Evolutionary conservation across 1,140 invertebrate genomes (phyloP).

Genomic region (Penaeus vannamei): DNA sequence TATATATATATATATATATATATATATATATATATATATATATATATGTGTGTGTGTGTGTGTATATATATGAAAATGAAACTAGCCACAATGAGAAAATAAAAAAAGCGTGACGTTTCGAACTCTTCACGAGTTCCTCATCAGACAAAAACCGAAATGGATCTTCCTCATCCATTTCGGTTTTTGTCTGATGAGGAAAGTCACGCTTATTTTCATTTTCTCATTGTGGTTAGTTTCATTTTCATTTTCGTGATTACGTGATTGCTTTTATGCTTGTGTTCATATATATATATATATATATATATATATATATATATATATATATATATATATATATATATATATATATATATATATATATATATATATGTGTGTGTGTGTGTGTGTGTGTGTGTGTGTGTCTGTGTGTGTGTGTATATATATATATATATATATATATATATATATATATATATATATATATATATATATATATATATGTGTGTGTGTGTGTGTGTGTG

Average conservation of each 20-base stretch:
- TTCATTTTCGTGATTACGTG: too few relatives aligned
- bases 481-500: background rate
- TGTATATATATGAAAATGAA: too few relatives aligned
- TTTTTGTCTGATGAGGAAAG: too few relatives aligned
- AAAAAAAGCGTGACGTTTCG: too few relatives aligned
- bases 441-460: background rate
- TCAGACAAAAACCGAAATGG: too few relatives aligned
- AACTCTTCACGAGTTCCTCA: too few relatives aligned
- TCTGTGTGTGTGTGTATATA: background rate
- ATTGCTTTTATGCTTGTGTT: too few relatives aligned
- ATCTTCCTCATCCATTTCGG: too few relatives aligned
- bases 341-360: background rate
- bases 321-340: background rate
- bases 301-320: constrained; percentile 22
- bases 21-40: background rate
- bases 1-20: background rate
- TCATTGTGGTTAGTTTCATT: too few relatives aligned
- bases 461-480: constrained; percentile 13
- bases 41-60: background rate
- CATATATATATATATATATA: constrained; percentile 14
- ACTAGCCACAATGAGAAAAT: too few relatives aligned
- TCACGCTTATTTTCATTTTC: too few relatives aligned
- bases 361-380: constrained; percentile 1
- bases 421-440: constrained; percentile 14
- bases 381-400: background rate